Base-by-base conservation (phyloP, 2,113 vertebrate genomes). In the Pyxicephalus adspersus region DNA sequence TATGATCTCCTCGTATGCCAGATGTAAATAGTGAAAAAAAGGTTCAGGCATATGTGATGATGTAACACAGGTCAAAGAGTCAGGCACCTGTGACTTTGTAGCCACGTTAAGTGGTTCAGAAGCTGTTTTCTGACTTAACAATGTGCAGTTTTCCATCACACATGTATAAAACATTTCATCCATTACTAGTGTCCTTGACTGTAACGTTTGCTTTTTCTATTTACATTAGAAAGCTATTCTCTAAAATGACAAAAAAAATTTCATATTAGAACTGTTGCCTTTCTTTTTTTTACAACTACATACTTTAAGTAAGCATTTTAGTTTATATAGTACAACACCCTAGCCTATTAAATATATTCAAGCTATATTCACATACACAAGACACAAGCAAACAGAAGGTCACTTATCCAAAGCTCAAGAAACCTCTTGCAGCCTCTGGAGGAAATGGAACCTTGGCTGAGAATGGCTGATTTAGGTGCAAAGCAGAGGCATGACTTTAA, bases 131-230 rank as follows among this genome's bases (percentile, higher is more conserved):
- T 88, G 83, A 92, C 88, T 92, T 91, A 91, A 84, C 80, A 22
- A 78, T 90, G 84, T 85, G 89, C 84, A 87, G 87, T 91, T 92
- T 94, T 93, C 92, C 91, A 93, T 90, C 86, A 89, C 92, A 92
- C 90, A 86, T 93, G 92, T 89, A 88, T 89, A 92, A 93, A 92
- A 87, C 88, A 90, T 93, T 93, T 89, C 84, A 88, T 86, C 89
- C 87, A 87, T 91, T 91, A 88, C 87, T 64, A 61, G n/a, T 88
- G 87, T 89, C 90, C 84, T 90, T 92, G 85, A 82, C 85, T 85
- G 70, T 83, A 86, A 58, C n/a, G 26, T 82, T 81, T 73, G 26
- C 61, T 63, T 81, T 72, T 73, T 22, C 78, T 80, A 57, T 81
- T 74, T 73, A 74, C 55, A 52, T 80, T 23, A 58, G 29, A 13